These are phyloP conservation scores for Lutjanus argentimaculatus DNA, from an alignment of 2,797 vertebrate genomes.

Conservation along the genomic window DNA sequence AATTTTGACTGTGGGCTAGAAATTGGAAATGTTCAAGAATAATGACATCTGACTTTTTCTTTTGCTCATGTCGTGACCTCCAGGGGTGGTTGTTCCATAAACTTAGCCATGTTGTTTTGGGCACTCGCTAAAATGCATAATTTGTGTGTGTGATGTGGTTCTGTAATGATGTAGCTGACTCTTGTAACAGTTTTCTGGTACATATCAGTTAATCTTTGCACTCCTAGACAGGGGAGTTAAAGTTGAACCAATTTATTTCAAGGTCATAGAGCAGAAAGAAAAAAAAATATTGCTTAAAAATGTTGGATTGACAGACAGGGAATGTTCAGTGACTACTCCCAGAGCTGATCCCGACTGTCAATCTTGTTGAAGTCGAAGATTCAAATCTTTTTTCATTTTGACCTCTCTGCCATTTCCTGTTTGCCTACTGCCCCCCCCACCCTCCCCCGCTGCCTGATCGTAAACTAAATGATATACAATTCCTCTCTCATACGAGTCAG, in stretches of 20 bases:
- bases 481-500: background rate
- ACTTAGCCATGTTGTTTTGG: no score
- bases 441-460: background rate
- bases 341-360: background rate
- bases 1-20: no score
- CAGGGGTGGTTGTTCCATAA: no score
- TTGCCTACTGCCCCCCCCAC: background rate
- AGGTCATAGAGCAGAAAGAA: background rate
- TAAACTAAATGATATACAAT: constrained; percentile 15
- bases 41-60: no score
- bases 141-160: no score
- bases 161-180: background rate
- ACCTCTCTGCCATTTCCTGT: constrained; percentile 11
- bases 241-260: constrained; percentile 14
- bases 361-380: background rate
- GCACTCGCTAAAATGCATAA: no score
- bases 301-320: background rate
- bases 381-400: background rate
- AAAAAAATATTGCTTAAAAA: background rate
- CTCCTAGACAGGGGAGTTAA: background rate
- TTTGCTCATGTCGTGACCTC: no score
- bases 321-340: background rate
- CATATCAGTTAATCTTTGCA: background rate
- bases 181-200: background rate
- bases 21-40: no score